Base-by-base conservation (phyloP, 2,797 vertebrate genomes). In the Muscicapa comitata region DNA sequence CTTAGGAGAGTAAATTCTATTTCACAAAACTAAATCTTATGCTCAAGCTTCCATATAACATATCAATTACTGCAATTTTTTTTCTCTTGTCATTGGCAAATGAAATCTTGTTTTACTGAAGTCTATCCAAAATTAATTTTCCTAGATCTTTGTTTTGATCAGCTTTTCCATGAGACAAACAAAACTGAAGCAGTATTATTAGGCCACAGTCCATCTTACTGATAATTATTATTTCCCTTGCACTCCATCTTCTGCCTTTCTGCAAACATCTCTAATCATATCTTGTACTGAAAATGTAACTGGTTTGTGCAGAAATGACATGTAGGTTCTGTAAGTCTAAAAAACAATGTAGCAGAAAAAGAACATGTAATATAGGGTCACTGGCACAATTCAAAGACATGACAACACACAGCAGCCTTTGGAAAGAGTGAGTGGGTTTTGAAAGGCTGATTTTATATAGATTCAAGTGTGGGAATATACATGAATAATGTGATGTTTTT, bases 61-160 rank as follows among this genome's bases (percentile, higher is more conserved):
- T 90, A 93, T 78, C 84, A 94, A 79, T 94, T 96, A 86, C n/a
- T n/a, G 18, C 33, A 51, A 58, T 93, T 93, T 75, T 28, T 90
- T 80, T 80, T 40, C 40, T 77, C 19, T 26, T 79, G 43, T 91
- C 67, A 76, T 16, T 42, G 33, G 86, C 18, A 92, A 86, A 95
- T 78, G 29, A 90, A 92, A 91, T 78, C 73, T 86, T 86, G 51
- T 75, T 95, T 62, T 55, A 75, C 43, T 62, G 51, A 86, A 86
- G 78, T 92, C 92, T 84, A 93, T 92, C 23, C 47, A 86, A 93
- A 96, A 92, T 86, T 86, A 91, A 90, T 94, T 93, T 84, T 93
- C 51, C 45, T 58, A 75, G 62, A 86, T 93, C 58, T 90, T 88
- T 81, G 90, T 72, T 93, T 94, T 79, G 88, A 94, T 94, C 90